These are phyloP conservation scores for Globicephala melas DNA, from an alignment of 2,113 vertebrate genomes.

Conservation along the genomic window DNA sequence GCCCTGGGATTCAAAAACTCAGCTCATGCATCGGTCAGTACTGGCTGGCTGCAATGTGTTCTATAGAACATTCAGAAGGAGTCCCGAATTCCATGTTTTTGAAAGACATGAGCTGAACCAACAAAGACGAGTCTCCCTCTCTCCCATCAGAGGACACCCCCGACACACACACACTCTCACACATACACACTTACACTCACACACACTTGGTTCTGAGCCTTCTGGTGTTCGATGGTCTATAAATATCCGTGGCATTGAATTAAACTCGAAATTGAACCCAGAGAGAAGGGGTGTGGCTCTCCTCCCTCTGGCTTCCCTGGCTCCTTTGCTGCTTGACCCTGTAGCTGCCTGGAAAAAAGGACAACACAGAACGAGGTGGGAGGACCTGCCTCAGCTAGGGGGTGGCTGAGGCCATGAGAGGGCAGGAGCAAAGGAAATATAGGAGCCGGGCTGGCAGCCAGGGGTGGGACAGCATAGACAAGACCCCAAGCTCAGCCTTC, in stretches of 20 bases:
- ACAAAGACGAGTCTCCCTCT: neutral
- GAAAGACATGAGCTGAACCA: neutral
- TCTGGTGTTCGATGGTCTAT: neutral
- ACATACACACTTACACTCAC: too few relatives aligned
- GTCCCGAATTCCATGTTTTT: conserved; percentile 3
- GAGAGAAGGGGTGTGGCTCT: neutral
- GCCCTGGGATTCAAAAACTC: neutral
- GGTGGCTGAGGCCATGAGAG: neutral
- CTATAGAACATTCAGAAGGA: neutral
- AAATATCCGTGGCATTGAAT: neutral
- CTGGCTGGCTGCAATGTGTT: neutral
- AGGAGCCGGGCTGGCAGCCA: neutral
- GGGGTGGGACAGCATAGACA: neutral
- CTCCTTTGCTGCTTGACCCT: neutral
- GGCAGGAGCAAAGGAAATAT: neutral
- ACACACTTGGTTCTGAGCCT: neutral
- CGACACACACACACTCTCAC: neutral
- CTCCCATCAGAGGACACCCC: neutral
- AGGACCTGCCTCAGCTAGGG: neutral
- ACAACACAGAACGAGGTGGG: neutral
- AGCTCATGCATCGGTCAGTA: neutral
- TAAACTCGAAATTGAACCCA: neutral
- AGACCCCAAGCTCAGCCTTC: neutral
- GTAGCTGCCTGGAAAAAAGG: neutral
- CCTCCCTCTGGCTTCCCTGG: neutral